Base-by-base conservation (phyloP, 2,888 invertebrate species). In the Volucella bombylans region DNA sequence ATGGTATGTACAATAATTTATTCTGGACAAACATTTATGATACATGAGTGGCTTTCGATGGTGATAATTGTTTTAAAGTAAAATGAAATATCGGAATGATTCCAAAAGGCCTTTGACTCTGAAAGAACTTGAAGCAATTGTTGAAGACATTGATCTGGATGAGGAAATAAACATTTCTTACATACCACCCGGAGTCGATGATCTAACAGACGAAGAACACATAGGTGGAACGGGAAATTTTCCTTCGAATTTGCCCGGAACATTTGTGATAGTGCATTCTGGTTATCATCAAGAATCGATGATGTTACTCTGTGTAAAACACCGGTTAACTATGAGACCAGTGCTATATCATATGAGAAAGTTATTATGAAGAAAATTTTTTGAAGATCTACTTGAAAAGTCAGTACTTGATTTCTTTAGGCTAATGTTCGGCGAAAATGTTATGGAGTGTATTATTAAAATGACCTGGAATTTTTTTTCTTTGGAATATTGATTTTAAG, bases 131-230 rank as follows among this genome's bases (percentile, higher is more conserved):
- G 39, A 59, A 9, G 49, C 71, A 71, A 38, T 71, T 47, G 50
- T 61, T 61, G 59, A 71, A 41, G 50, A 71, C 8, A 41, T 71
- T 38, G 23, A 72, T 72, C 38, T 52, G 61, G 72, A 41, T 72
- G 43, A 72, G 61, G 61, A 72, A 62, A 41, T 52, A 61, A 49
- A 61, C 23, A 41, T 71, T 23, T 57, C 39, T 49, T 57, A 69
- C 39, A 69, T 69, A 15, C 69, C 39, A 69, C 57, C 67, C 15
- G 15, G 54, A 67, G 23, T 68, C 50, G 54, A 54, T 67, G 31
- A 55, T 43, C 43, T 67, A 54, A 67, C 67, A n/a, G 38, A 69
- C n/a, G 57, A 69, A 49, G 69, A 69, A 69, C 47, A 57, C 59
- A 69, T 69, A 38, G 59, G 52, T 61, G 71, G 14, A 72, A 72